Evolutionary conservation across 2,113 vertebrate species (phyloP), one percentile per base, ranked within the genome.

Genomic region (Apodemus sylvaticus): DNA sequence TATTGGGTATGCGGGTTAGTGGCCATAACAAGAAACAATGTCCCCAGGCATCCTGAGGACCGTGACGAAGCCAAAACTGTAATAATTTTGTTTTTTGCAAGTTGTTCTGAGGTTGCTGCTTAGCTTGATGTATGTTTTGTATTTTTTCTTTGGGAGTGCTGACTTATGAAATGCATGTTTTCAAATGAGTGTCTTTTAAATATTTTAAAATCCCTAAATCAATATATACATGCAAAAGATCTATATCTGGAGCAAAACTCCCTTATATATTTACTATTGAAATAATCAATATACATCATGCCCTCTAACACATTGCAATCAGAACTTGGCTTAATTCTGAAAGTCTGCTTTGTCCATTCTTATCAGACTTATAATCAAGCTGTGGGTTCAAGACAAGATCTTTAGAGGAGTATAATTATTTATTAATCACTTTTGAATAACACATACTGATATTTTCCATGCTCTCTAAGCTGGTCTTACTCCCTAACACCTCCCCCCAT

Each of bases 1-100:
- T 53, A 82, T 96, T 93, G 96, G 86, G 95, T 96, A 36, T 93
- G 81, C 95, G 97, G 91, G 97, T 95, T 95, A 90, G 96, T 97
- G 68, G 71, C 76, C 91, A 96, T 86, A 76, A 62, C 94, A 90
- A 39, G 58, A 79, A 70, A 29, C 31, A 79, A n/a, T n/a, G n/a
- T n/a, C n/a, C 79, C 45, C 73, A 86, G 86, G 51, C 91, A 95
- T 86, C 94, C 73, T 85, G 76, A 91, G 83, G 93, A 73, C 5
- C 45, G 68, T 48, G n/a, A 68, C 85, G 55, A 94, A 95, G 60
- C 45, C 86, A 78, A 96, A 83, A 14, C 62, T n/a, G 36, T 55
- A 88, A n/a, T 62, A 62, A 16, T 26, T 55, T 93, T 74, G 22
- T 70, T 73, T 39, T 39, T n/a, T n/a, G 22, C 17, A 42, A 74